These are phyloP conservation scores for Oedothorax gibbosus DNA, from an alignment of 1,140 invertebrate species.

Conservation along the genomic window DNA sequence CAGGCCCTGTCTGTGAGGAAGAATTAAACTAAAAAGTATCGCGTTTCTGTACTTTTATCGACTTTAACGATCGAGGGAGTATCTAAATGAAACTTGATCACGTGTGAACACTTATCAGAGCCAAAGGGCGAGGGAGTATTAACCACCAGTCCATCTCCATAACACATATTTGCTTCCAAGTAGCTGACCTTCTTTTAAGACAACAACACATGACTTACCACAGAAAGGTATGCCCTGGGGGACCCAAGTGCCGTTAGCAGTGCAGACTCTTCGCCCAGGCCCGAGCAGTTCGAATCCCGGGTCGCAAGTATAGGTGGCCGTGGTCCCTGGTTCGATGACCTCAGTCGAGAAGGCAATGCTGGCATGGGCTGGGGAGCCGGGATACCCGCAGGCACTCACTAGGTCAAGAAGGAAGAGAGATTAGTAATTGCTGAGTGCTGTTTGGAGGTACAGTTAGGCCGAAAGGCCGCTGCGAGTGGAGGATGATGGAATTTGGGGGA, in stretches of 20 bases:
- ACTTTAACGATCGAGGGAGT: too few relatives aligned
- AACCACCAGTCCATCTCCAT: too few relatives aligned
- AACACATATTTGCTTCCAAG: background rate
- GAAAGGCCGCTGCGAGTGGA: background rate
- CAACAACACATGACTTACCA: slow-evolving; percentile 76
- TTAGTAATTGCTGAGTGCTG: background rate
- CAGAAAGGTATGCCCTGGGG: slow-evolving; percentile 94
- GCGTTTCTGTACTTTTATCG: too few relatives aligned
- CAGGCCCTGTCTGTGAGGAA: too few relatives aligned
- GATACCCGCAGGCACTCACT: slow-evolving; percentile 78
- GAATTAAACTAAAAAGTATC: too few relatives aligned
- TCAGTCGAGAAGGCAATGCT: slow-evolving; percentile 82
- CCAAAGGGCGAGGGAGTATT: too few relatives aligned
- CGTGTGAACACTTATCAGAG: too few relatives aligned
- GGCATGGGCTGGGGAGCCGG: slow-evolving; percentile 92
- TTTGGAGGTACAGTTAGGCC: background rate
- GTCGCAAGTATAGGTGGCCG: slow-evolving; percentile 89
- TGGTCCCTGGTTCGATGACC: slow-evolving; percentile 75
- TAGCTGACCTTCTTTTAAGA: slow-evolving; percentile 15
- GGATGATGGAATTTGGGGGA: slow-evolving; percentile 8
- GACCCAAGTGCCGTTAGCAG: slow-evolving; percentile 81
- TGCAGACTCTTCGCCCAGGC: slow-evolving; percentile 82
- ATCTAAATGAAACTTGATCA: too few relatives aligned
- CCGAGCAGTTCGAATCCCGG: slow-evolving; percentile 91
- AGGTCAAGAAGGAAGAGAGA: slow-evolving; percentile 59